These are phyloP conservation scores for Bruchidius siliquastri DNA, from an alignment of 2,888 invertebrate species.

Conservation along the genomic window DNA sequence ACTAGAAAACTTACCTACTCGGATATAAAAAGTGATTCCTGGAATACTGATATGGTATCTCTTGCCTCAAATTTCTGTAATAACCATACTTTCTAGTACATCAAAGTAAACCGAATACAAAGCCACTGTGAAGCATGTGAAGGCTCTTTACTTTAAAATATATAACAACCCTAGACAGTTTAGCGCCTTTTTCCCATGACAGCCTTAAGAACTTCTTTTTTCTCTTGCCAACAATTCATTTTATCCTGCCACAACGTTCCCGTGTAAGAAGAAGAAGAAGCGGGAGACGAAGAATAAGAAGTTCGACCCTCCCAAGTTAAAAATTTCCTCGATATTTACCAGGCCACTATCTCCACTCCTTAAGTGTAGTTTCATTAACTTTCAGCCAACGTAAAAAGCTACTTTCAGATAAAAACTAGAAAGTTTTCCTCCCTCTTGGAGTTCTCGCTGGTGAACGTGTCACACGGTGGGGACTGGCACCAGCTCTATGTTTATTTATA, in stretches of 20 bases:
- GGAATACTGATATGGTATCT: no score
- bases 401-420: slow-evolving; percentile 33
- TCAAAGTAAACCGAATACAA: background rate
- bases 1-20: no score
- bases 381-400: slow-evolving; percentile 38
- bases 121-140: background rate
- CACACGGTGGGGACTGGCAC: slow-evolving; percentile 12
- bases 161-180: background rate
- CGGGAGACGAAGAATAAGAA: background rate
- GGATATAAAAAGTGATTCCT: no score
- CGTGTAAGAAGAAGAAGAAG: background rate
- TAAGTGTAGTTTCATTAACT: slow-evolving; percentile 38
- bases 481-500: slow-evolving; percentile 24
- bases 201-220: background rate
- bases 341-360: slow-evolving; percentile 25
- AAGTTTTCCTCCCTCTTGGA: slow-evolving; percentile 23
- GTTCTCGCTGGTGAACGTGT: slow-evolving; percentile 35
- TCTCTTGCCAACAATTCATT: background rate
- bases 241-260: background rate
- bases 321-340: slow-evolving; percentile 23
- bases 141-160: background rate
- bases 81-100: background rate
- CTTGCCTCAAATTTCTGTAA: no score
- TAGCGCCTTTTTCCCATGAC: background rate
- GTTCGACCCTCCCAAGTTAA: background rate